phyloP scores from a whole-genome alignment of 2,113 vertebrate genomes.

The Nycticebus coucang region DNA sequence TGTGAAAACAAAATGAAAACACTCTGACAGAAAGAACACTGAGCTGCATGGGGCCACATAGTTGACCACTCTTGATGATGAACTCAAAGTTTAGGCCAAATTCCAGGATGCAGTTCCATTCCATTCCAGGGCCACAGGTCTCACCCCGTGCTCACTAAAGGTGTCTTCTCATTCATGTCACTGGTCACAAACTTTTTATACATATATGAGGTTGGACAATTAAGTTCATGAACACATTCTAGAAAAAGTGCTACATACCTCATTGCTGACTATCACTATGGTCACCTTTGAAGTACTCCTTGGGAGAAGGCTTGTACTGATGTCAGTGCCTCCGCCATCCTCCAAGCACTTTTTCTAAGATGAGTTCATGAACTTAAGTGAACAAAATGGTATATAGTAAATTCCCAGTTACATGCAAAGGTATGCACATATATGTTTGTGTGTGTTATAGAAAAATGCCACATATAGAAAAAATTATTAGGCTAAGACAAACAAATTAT shows the following conservation, averaged over 20 bases:
- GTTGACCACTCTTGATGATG: not conserved
- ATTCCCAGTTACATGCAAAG: not conserved
- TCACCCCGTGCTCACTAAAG: not conserved
- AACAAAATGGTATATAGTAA: not conserved
- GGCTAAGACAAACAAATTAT: not conserved
- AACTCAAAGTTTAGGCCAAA: not conserved
- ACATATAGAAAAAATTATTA: not conserved
- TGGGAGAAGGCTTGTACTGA: too few species aligned
- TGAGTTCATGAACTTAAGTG: not conserved
- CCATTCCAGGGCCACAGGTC: not conserved
- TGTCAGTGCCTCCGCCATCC: too few species aligned
- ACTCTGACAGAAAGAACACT: not conserved
- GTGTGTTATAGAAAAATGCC: not conserved
- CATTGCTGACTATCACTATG: too few species aligned
- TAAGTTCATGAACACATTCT: too few species aligned
- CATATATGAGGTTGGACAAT: too few species aligned
- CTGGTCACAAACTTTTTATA: not conserved
- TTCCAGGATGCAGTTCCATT: not conserved
- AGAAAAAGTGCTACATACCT: too few species aligned
- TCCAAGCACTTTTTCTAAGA: too few species aligned
- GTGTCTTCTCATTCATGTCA: not conserved
- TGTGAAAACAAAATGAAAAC: not conserved
- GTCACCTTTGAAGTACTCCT: too few species aligned
- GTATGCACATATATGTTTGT: not conserved
- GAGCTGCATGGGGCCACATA: not conserved